phyloP scores from a whole-genome alignment of 2,888 invertebrate species.

The Dolichopus griseipennis region DNA sequence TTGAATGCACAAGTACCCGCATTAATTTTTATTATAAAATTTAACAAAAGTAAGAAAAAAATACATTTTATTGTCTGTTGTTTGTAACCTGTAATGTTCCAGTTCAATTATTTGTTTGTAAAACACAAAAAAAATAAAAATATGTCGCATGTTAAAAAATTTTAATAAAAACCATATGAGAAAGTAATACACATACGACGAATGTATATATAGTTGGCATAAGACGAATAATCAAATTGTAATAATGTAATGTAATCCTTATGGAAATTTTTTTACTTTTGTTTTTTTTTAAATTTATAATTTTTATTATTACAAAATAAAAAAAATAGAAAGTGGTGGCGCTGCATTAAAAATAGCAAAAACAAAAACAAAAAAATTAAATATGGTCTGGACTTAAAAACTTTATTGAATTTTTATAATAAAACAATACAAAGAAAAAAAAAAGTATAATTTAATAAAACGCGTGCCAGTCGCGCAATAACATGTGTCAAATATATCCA shows the following conservation, averaged over 20 bases:
- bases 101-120: neutral
- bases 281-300: too few species aligned
- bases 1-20: neutral
- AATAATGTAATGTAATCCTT: neutral
- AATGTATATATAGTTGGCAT: too few species aligned
- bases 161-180: too few species aligned
- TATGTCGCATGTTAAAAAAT: too few species aligned
- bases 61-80: neutral
- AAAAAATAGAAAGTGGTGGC: neutral
- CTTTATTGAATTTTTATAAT: neutral
- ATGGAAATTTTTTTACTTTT: neutral
- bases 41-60: neutral
- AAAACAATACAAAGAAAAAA: neutral
- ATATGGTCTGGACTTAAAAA: too few species aligned
- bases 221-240: too few species aligned
- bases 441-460: neutral
- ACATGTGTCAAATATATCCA: neutral
- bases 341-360: neutral
- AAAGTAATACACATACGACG: too few species aligned
- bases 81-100: neutral
- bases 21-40: neutral
- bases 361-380: too few species aligned
- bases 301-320: neutral
- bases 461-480: constrained; percentile 4
- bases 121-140: too few species aligned